These are phyloP conservation scores for Neodiprion pinetum DNA, from an alignment of 1,140 invertebrate species.

Conservation along the genomic window DNA sequence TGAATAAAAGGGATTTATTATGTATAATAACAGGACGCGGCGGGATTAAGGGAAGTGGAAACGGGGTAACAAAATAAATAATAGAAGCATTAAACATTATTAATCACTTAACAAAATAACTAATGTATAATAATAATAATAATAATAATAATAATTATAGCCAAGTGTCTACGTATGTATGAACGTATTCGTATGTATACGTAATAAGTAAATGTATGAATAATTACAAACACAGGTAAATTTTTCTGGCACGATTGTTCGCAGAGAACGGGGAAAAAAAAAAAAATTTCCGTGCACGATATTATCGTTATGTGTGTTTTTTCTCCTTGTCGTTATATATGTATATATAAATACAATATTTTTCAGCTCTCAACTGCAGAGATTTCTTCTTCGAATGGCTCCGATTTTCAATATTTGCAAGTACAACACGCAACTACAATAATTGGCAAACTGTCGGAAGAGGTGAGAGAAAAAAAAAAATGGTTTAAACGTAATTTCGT, in stretches of 20 bases:
- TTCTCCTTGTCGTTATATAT: background rate
- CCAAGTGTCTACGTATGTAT: slow-evolving; percentile 46
- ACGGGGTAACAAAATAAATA: slow-evolving; percentile 63
- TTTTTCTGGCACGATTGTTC: slow-evolving; percentile 43
- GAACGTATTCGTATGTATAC: slow-evolving; percentile 36
- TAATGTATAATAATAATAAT: slow-evolving; percentile 51
- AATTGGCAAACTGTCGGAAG: too few relatives aligned
- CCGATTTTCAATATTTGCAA: too few relatives aligned
- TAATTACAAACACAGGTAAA: slow-evolving; percentile 53
- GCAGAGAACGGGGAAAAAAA: background rate
- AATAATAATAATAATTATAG: slow-evolving; percentile 25
- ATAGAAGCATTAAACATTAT: slow-evolving; percentile 63
- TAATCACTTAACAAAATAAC: slow-evolving; percentile 61
- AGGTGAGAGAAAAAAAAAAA: background rate
- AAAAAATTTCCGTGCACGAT: slow-evolving; percentile 25
- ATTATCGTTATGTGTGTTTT: background rate
- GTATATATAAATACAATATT: too few relatives aligned
- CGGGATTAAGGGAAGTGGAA: slow-evolving; percentile 11
- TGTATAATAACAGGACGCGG: background rate
- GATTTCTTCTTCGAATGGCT: too few relatives aligned
- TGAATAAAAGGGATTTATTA: slow-evolving; percentile 1
- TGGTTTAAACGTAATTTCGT: background rate
- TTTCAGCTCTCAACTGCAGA: too few relatives aligned
- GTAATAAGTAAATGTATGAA: slow-evolving; percentile 47
- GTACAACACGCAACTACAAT: too few relatives aligned